Evolutionary conservation across 2,113 vertebrate species (phyloP), one percentile per base, ranked within the genome.

Genomic region (Candoia aspera): DNA sequence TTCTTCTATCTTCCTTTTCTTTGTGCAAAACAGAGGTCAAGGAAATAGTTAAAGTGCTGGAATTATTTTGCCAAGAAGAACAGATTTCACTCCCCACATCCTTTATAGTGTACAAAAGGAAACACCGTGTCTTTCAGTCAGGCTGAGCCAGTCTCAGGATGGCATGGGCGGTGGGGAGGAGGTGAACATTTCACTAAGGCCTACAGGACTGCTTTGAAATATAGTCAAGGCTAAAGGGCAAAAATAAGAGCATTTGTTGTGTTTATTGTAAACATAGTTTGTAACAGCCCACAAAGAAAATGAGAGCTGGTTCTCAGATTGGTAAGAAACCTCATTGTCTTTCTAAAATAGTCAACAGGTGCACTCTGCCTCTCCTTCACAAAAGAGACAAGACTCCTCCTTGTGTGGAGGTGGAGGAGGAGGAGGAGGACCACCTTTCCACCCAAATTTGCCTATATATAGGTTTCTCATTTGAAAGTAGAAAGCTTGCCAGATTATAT

Each of bases 1-100:
- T 62, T 55, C n/a, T 21, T 33, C 84, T 23, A 37, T 84, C 58
- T 85, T 89, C 42, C 73, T 17, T 92, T 90, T 90, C 53, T 87
- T 86, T 33, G 60, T 90, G 53, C 37, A 83, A 83, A 90, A 83
- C 4, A 87, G 37, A 87, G 89, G 89, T 87, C 89, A 93, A 93
- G 37, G 55, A 90, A 90, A 87, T 64, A 90, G 42, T 83, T 93
- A 93, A 90, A 87, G 84, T 54, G 42, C 24, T 33, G 64, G 84
- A 90, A 93, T 87, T 87, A 42, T 90, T 87, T 57, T 90, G 84
- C 33, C 62, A 33, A 57, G 49, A 85, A 15, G n/a, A 73, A 42
- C 88, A 73, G 59, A 89, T 84, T 33, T 85, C 79, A 54, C 53
- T 84, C 49, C 37, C 29, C 23, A 54, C n/a, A 42, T 54, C 89